Percentiles rank a stretch among this genome's conserved stretches.
Evolutionary conservation across 2,888 invertebrate genomes (phyloP).

Genomic region (Meta bourneti): DNA sequence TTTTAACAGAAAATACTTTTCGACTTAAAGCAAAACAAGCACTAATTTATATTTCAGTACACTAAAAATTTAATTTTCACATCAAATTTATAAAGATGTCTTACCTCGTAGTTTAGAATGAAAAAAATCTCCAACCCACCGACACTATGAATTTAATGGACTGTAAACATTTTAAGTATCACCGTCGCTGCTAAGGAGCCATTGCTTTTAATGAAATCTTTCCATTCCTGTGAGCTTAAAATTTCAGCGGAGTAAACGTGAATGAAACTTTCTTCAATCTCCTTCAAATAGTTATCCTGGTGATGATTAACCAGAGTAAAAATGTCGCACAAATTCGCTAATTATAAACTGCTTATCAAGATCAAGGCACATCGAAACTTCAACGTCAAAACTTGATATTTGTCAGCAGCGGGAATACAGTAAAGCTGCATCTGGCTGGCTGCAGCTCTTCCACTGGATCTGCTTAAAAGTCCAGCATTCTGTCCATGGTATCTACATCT

Average conservation of each 20-base stretch:
- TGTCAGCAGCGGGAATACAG: constrained; percentile 11
- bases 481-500: neutral
- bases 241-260: neutral
- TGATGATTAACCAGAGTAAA: neutral
- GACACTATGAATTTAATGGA: too few species aligned
- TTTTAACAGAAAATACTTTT: too few species aligned
- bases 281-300: neutral
- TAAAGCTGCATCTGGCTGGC: neutral
- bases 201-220: neutral
- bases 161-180: neutral
- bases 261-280: neutral
- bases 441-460: neutral
- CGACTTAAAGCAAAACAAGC: too few species aligned
- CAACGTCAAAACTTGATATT: neutral
- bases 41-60: too few species aligned
- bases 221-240: neutral
- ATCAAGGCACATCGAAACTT: neutral
- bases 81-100: too few species aligned
- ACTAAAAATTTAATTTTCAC: too few species aligned
- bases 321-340: neutral
- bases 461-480: neutral
- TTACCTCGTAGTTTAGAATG: too few species aligned
- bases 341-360: neutral
- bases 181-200: neutral
- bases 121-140: too few species aligned